phyloP scores from a whole-genome alignment of 2,797 vertebrate species.

The Argyrosomus regius region DNA sequence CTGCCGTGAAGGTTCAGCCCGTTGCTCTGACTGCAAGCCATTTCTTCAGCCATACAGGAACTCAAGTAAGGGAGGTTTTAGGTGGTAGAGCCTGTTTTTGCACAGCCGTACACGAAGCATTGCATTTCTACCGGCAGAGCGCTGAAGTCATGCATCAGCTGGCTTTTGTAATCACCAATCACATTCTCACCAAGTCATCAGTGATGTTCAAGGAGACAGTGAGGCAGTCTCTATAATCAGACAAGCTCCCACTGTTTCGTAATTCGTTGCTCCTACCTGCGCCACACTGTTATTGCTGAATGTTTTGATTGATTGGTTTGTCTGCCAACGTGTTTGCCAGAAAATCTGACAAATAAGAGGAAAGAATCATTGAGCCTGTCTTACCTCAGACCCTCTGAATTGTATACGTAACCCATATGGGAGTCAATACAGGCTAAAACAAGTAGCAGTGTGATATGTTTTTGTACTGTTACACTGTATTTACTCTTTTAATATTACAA shows the following conservation, averaged over 20 bases:
- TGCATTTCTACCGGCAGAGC: not conserved
- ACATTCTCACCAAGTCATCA: constrained; percentile 25
- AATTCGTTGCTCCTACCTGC: not conserved
- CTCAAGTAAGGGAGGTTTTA: constrained; percentile 63
- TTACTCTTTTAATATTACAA: not conserved
- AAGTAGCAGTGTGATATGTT: not conserved
- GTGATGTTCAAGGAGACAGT: constrained; percentile 4
- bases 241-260: constrained; percentile 15
- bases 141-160: not conserved
- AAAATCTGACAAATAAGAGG: constrained; percentile 5
- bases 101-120: not conserved
- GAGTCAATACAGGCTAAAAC: not conserved
- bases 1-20: constrained; percentile 84
- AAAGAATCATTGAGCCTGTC: not conserved
- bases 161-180: constrained; percentile 20
- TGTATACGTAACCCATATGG: not conserved
- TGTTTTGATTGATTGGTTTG: constrained; percentile 18
- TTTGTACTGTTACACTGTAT: not conserved
- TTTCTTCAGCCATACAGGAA: constrained; percentile 87
- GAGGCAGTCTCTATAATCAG: not conserved
- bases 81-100: not conserved
- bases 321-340: not conserved
- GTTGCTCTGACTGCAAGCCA: constrained; percentile 86
- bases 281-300: constrained; percentile 2
- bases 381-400: constrained; percentile 10